A percentile compares a stretch with the other conserved stretches of the same genome.
phyloP scores from a whole-genome alignment of 2,797 vertebrate genomes.

The Fundulus diaphanus region DNA sequence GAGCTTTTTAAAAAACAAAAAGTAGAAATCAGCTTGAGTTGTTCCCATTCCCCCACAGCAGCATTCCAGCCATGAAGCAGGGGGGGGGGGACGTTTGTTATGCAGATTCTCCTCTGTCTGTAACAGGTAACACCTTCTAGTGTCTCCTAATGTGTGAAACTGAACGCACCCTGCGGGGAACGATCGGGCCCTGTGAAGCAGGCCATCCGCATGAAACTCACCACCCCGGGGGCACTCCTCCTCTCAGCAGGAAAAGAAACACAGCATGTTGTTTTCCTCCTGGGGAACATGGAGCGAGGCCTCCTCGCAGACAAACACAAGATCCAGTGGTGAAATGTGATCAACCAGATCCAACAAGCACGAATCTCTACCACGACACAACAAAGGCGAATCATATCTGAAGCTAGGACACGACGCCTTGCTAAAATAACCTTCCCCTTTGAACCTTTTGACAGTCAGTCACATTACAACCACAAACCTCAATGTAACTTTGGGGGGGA shows the following conservation, averaged over 20 bases:
- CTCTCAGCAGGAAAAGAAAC: conserved; percentile 63
- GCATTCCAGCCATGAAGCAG: background rate
- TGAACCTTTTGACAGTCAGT: no score
- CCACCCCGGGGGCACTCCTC: conserved; percentile 19
- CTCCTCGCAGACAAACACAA: background rate
- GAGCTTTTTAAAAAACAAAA: background rate
- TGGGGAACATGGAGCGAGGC: background rate
- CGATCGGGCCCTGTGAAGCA: background rate
- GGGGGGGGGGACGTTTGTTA: conserved; percentile 51
- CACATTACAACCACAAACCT: no score
- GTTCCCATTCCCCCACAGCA: background rate
- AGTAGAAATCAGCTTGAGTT: background rate
- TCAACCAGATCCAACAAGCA: background rate
- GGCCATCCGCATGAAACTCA: conserved; percentile 10
- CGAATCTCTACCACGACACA: background rate
- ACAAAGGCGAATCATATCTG: background rate
- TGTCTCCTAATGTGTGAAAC: conserved; percentile 64
- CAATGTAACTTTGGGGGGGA: no score
- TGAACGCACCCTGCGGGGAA: conserved; percentile 43
- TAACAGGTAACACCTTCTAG: conserved; percentile 56
- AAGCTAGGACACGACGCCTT: no score
- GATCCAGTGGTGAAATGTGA: background rate
- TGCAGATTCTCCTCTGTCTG: conserved; percentile 34
- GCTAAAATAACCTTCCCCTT: no score
- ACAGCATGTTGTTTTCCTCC: conserved; percentile 29